These are phyloP conservation scores for Falco berigora DNA, from an alignment of 2,797 vertebrate species.

Conservation along the genomic window DNA sequence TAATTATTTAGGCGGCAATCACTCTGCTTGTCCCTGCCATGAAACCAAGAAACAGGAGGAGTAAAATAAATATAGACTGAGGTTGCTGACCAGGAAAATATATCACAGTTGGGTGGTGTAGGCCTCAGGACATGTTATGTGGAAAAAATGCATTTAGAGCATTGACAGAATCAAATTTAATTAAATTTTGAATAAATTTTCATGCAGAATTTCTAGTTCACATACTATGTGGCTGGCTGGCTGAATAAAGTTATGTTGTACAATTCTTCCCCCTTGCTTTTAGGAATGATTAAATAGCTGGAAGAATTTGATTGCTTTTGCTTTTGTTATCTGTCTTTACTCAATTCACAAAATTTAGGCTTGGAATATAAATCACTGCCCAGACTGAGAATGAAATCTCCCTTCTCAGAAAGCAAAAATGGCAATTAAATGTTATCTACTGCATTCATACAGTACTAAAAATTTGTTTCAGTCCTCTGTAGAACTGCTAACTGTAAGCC, in stretches of 20 bases:
- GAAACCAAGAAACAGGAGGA: constrained; percentile 23
- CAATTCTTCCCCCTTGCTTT: background rate
- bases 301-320: background rate
- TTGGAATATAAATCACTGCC: background rate
- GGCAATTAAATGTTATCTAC: background rate
- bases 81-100: background rate
- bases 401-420: background rate
- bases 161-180: background rate
- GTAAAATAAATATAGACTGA: background rate
- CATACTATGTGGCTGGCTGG: background rate
- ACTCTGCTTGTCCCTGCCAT: background rate
- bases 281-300: background rate
- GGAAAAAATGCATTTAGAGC: background rate
- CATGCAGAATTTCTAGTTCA: background rate
- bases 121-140: background rate
- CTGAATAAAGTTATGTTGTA: background rate
- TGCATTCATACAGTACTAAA: background rate
- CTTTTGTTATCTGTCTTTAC: background rate
- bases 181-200: background rate
- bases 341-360: background rate
- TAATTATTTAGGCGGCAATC: constrained; percentile 50
- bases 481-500: constrained; percentile 20
- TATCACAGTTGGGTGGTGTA: background rate
- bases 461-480: constrained; percentile 4
- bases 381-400: background rate